These are phyloP conservation scores for Eublepharis macularius DNA, from an alignment of 2,113 vertebrate species.

Conservation along the genomic window DNA sequence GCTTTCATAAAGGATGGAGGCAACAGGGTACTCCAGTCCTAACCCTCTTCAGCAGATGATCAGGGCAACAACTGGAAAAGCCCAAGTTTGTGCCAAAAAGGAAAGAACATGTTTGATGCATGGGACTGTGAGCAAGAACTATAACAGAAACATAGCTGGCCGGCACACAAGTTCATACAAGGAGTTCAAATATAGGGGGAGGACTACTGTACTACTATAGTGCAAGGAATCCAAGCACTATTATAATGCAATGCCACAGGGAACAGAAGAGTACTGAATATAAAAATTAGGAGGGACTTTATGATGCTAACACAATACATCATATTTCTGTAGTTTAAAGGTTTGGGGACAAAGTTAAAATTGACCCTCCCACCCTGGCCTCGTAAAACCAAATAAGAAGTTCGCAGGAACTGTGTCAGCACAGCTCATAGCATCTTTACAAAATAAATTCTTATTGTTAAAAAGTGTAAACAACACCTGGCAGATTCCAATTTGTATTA, in stretches of 20 bases:
- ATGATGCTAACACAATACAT: neutral
- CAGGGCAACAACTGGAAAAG: too few relatives aligned
- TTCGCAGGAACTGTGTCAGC: neutral
- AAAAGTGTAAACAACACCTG: neutral
- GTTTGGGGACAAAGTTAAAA: neutral
- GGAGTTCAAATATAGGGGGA: too few relatives aligned
- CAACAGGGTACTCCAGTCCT: too few relatives aligned
- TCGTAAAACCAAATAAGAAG: neutral
- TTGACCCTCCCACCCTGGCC: neutral
- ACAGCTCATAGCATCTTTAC: constrained; percentile 14
- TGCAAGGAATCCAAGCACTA: neutral
- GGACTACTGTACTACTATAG: too few relatives aligned
- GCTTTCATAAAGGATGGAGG: too few relatives aligned
- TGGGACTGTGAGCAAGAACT: too few relatives aligned
- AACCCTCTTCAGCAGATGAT: too few relatives aligned
- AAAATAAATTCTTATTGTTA: neutral
- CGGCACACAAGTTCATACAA: too few relatives aligned
- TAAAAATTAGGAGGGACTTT: neutral
- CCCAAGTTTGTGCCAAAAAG: too few relatives aligned
- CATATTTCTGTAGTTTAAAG: neutral
- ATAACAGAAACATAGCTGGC: too few relatives aligned
- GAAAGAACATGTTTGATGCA: too few relatives aligned
- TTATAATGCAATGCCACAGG: neutral
- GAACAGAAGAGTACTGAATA: neutral
- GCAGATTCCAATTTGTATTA: too few relatives aligned